Percentiles rank a stretch among this genome's conserved stretches.
Evolutionary conservation across 2,113 vertebrate genomes (phyloP).

Genomic region (Micronisus gabar): DNA sequence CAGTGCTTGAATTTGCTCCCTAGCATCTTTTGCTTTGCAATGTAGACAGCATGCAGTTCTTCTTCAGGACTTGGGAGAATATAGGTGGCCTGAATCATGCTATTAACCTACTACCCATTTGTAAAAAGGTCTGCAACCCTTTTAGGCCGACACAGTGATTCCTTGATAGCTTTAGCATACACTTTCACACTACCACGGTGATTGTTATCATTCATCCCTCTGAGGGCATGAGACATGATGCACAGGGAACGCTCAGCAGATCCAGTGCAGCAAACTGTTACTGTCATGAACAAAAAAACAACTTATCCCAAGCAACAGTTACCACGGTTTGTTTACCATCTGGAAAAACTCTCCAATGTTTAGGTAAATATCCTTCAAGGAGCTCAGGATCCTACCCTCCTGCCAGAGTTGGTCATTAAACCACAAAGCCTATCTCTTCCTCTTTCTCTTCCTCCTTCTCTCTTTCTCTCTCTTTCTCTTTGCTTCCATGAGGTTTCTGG

Average conservation of each 20-base stretch:
- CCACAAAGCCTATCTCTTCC: neutral
- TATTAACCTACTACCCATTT: neutral
- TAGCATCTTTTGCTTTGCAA: neutral
- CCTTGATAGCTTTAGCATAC: neutral
- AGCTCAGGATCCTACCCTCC: neutral
- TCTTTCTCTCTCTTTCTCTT: neutral
- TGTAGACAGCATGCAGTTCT: neutral
- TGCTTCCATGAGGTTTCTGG: neutral
- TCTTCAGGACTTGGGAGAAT: neutral
- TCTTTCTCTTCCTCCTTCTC: neutral
- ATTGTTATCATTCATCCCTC: neutral
- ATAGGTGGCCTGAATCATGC: neutral
- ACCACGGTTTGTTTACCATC: neutral
- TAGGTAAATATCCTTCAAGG: neutral
- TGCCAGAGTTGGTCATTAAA: neutral
- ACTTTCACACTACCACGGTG: neutral
- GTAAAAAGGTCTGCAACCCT: neutral
- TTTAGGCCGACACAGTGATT: neutral
- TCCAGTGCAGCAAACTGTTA: neutral
- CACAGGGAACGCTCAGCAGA: accelerated
- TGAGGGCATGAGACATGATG: neutral
- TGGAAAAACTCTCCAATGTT: neutral
- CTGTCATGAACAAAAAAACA: neutral
- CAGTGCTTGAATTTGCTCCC: neutral
- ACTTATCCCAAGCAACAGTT: neutral